These are phyloP conservation scores for Zygogramma bicolorata DNA, from an alignment of 2,888 invertebrate genomes.

Conservation along the genomic window DNA sequence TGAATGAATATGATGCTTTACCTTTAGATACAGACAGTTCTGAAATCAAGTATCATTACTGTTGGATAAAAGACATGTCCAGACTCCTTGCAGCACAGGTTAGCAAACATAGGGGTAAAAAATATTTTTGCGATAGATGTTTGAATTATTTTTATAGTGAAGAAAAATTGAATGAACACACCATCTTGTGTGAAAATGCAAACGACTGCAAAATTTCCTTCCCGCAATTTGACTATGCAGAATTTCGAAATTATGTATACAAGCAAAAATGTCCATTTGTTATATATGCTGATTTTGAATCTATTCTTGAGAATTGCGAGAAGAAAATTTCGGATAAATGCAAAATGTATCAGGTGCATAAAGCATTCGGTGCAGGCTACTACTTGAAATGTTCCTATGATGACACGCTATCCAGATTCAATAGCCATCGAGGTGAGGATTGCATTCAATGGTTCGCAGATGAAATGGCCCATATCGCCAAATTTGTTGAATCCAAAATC, in stretches of 20 bases:
- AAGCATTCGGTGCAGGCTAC: slow-evolving; percentile 43
- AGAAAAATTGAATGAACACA: slow-evolving; percentile 19
- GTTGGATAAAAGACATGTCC: slow-evolving; percentile 10
- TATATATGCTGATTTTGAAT: slow-evolving; percentile 15
- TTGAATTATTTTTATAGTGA: slow-evolving; percentile 42
- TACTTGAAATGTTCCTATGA: slow-evolving; percentile 51
- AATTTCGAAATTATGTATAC: slow-evolving; percentile 20
- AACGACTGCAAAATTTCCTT: slow-evolving; percentile 27
- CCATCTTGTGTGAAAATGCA: slow-evolving; percentile 7
- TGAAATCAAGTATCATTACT: slow-evolving; percentile 13
- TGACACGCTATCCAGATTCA: slow-evolving; percentile 24
- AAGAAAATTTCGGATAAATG: not conserved
- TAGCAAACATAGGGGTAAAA: slow-evolving; percentile 13
- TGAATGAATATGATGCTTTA: not conserved
- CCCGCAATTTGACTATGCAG: slow-evolving; percentile 9
- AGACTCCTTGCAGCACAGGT: not conserved
- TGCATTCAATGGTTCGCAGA: slow-evolving; percentile 47
- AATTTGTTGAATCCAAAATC: slow-evolving; percentile 31
- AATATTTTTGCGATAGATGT: slow-evolving; percentile 42
- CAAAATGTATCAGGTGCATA: slow-evolving; percentile 5
- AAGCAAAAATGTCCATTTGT: slow-evolving; percentile 14
- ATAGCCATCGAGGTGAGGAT: slow-evolving; percentile 40
- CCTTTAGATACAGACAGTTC: not conserved
- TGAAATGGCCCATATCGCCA: slow-evolving; percentile 37
- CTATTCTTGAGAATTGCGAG: not conserved